Base-by-base conservation (phyloP, 2,888 invertebrate species). In the Ochropacha duplaris region DNA sequence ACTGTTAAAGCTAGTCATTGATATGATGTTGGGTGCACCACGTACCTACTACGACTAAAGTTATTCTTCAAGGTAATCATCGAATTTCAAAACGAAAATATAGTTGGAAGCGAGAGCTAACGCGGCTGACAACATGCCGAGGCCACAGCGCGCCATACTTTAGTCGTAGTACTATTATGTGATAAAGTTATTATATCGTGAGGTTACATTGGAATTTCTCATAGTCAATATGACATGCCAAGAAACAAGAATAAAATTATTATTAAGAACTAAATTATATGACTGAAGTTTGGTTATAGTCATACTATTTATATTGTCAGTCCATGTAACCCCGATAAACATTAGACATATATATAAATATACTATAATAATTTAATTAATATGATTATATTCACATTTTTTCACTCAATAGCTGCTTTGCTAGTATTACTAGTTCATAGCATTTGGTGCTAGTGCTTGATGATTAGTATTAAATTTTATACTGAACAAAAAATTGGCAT, bases 371-470 rank as follows among this genome's bases (percentile, higher is more conserved):
- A 9, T 9, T 9, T 44, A 44, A 44, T 14, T 19, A 44, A 19
- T 8, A 44, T 36, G 19, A 4, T 44, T 44, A 16, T 19, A 44
- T 44, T 44, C 44, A 44, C 39, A 44, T 44, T 61, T 66, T 65
- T 65, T 66, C 65, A 71, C 66, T 56, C 55, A 68, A 66, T 79
- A 75, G 71, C 71, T 72, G 83, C 83, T 86, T 83, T 75, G 80
- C 78, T 76, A 78, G 74, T 74, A 74, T 78, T 72, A 77, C 69
- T 78, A 80, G 77, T 75, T 78, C 74, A 78, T 81, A 77, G 82
- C 79, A 79, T 84, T 81, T 81, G 88, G 88, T 88, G 87, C 88
- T 89, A 89, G 87, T 74, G 82, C 84, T 88, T 84, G 62, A 72
- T 72, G 61, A 72, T 73, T 84, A 86, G 74, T 76, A 65, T 81